Evolutionary conservation across 2,797 vertebrate genomes (phyloP).

Genomic region (Eulemur mongoz): DNA sequence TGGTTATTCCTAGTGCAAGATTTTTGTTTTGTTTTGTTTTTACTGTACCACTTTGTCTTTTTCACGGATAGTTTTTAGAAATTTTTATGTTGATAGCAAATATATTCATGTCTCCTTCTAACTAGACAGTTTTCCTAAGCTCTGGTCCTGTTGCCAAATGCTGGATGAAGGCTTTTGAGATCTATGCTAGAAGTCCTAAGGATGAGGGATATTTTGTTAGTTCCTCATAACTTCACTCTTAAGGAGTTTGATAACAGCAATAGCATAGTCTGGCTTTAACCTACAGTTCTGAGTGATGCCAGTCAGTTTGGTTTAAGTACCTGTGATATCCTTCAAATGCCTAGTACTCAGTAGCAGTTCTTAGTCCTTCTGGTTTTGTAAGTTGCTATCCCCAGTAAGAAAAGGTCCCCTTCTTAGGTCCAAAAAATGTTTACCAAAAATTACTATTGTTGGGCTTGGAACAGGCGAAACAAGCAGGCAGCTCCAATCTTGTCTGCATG

Average conservation of each 20-base stretch:
- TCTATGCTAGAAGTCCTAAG: not conserved
- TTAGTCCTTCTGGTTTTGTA: not conserved
- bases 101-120: not conserved
- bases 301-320: not conserved
- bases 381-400: not conserved
- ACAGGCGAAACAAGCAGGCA: not conserved
- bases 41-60: not conserved
- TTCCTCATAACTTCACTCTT: not conserved
- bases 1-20: not conserved
- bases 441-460: not conserved
- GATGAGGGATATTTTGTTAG: not conserved
- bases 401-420: not conserved
- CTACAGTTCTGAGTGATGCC: not conserved
- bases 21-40: not conserved
- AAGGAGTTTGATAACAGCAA: not conserved
- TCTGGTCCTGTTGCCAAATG: not conserved
- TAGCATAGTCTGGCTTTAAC: not conserved
- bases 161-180: not conserved
- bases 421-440: not conserved
- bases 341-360: not conserved
- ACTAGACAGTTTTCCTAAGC: not conserved
- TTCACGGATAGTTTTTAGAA: not conserved
- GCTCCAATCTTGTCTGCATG: slow-evolving; percentile 28
- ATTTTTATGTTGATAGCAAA: not conserved
- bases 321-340: not conserved